A percentile compares a stretch with the other conserved stretches of the same genome.
Conservation (phyloP, 2,113 vertebrate species). For the Microcebus tavaratra region DNA sequence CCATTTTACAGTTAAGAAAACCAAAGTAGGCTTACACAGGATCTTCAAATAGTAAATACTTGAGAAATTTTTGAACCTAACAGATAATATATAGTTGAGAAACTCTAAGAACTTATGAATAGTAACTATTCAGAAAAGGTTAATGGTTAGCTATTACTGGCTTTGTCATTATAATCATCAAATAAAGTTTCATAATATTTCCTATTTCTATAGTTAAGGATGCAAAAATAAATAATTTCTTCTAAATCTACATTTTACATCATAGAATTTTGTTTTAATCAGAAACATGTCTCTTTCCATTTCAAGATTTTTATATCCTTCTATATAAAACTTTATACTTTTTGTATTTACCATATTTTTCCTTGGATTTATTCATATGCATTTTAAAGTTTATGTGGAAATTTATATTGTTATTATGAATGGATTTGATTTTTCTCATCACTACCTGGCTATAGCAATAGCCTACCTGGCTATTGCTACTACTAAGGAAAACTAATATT, state of each 20-base stretch:
- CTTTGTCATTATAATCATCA: not conserved
- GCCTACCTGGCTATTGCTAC: not conserved
- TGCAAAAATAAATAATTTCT: not conserved
- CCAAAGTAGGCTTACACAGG: not conserved
- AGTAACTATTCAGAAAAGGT: not conserved
- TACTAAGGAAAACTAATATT: not conserved
- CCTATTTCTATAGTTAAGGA: not conserved
- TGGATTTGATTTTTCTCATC: not conserved
- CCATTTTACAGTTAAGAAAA: not conserved
- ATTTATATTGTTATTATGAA: not conserved
- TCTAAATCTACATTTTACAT: not conserved
- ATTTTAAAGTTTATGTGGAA: not conserved
- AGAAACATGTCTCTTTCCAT: not conserved
- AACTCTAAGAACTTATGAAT: not conserved
- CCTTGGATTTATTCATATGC: not conserved
- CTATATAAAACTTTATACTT: not conserved
- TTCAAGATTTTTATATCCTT: not conserved
- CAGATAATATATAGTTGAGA: not conserved
- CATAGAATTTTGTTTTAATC: not conserved
- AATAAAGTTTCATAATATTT: not conserved
- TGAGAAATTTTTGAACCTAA: not conserved
- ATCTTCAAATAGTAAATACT: not conserved
- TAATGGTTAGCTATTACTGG: not conserved
- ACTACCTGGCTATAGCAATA: not conserved
- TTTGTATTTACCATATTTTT: not conserved